Evolutionary conservation across 2,888 invertebrate species (phyloP).

Genomic region (Malthinus seriepunctatus): DNA sequence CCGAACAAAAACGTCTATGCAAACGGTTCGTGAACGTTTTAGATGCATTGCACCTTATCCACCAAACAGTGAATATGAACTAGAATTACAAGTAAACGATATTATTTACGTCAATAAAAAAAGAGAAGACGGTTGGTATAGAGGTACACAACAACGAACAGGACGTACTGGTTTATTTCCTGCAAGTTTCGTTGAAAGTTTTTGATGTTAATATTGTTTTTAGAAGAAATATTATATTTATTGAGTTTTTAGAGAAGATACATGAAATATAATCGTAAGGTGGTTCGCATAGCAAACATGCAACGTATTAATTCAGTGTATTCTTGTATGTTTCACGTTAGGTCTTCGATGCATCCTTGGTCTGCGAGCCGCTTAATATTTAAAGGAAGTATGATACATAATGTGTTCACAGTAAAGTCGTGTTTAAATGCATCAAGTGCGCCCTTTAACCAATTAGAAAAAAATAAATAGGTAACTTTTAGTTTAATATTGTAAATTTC

Average conservation of each 20-base stretch:
- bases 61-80: conserved; percentile 89
- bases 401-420: conserved; percentile 19
- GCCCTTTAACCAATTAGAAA: too few species aligned
- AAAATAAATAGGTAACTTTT: background rate
- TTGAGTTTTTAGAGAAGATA: conserved; percentile 2
- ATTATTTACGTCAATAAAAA: conserved; percentile 90
- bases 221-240: conserved; percentile 8
- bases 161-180: conserved; percentile 94
- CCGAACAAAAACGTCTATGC: conserved; percentile 45
- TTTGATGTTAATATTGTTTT: conserved; percentile 17
- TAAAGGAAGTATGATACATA: conserved; percentile 24
- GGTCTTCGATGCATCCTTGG: too few species aligned
- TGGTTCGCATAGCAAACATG: too few species aligned
- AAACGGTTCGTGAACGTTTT: conserved; percentile 62
- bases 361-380: too few species aligned
- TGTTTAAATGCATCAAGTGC: too few species aligned
- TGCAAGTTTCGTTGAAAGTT: conserved; percentile 83
- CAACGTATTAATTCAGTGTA: too few species aligned
- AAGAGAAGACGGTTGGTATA: conserved; percentile 94
- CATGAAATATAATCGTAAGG: conserved; percentile 11
- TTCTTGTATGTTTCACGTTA: too few species aligned
- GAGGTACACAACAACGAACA: conserved; percentile 86
- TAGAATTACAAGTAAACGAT: conserved; percentile 88
- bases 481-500: conserved; percentile 1
- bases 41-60: conserved; percentile 94